phyloP scores from a whole-genome alignment of 1,140 invertebrate species.

The Meloidogyne floridensis region DNA sequence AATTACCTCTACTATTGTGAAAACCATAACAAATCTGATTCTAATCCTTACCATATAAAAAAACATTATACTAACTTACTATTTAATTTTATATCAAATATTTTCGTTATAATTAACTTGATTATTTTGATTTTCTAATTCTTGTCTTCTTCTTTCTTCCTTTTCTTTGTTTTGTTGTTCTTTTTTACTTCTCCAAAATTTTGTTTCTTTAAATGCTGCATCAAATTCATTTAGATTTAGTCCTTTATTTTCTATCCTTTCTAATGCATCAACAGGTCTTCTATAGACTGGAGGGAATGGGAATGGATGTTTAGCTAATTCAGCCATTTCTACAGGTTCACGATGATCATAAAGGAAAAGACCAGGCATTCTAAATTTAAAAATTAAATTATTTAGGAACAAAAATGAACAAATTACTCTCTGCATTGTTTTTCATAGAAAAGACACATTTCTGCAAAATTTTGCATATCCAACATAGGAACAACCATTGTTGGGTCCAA shows the following conservation, averaged over 20 bases:
- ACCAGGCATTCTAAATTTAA: slow-evolving; percentile 54
- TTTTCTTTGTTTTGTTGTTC: not conserved
- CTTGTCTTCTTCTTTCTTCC: not conserved
- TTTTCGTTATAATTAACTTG: not conserved
- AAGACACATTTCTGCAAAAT: slow-evolving; percentile 77
- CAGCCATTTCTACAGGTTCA: slow-evolving; percentile 7
- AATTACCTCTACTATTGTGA: too few relatives aligned
- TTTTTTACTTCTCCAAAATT: not conserved
- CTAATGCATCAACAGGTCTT: not conserved
- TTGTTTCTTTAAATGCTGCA: not conserved
- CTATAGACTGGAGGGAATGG: slow-evolving; percentile 23
- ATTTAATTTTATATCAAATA: not conserved
- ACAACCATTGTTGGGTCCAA: slow-evolving; percentile 75
- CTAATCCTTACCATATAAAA: too few relatives aligned
- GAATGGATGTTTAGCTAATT: slow-evolving; percentile 5
- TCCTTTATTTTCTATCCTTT: slow-evolving; percentile 17
- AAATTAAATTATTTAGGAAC: not conserved
- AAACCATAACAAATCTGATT: too few relatives aligned
- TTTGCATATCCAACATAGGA: slow-evolving; percentile 76
- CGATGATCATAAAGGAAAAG: slow-evolving; percentile 53
- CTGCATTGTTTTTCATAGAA: slow-evolving; percentile 72
- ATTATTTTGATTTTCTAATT: not conserved
- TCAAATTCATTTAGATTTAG: slow-evolving; percentile 10
- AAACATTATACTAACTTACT: too few relatives aligned
- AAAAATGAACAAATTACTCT: slow-evolving; percentile 38